Base-by-base conservation (phyloP, 2,797 vertebrate genomes). In the Poecilia wingei region DNA sequence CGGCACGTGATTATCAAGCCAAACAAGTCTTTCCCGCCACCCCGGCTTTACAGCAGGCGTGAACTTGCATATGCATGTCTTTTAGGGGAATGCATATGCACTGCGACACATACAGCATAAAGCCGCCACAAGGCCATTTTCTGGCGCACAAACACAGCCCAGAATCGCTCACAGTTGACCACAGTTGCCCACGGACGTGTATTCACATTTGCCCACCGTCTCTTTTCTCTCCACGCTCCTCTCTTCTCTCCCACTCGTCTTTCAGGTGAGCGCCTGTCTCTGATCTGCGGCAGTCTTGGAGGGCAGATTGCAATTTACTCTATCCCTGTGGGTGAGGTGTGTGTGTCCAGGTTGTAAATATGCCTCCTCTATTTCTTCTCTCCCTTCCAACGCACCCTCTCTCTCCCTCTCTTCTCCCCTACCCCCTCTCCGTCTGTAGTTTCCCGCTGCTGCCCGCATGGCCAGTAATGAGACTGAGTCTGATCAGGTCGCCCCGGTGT, bases 301-400 rank as follows among this genome's bases (percentile, higher is more conserved):
- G 93, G 93, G 92, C 92, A 94, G 93, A 95, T 94, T 97, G 97
- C 97, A 97, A 98, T 98, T 97, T 98, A 97, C 97, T 97, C 88
- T 96, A 96, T 92, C 90, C 90, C 97, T 95, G 88, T 92, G 88
- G 89, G 96, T 97, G 97, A 97, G 96, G 85, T 87, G 87, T 92
- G 90, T 94, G 96, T 97, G 97, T 97, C 96, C 96, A 97, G 97
- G 96, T 96, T 97, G 97, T 98, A 98, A 98, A 98, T 98, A 98
- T 97, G 96, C 87, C 89, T 92, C 87, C 90, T 88, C 90, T 86
- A 84, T 91, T 85, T 97, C 75, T 83, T 78, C 80, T 78, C 86
- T 86, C 85, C 76, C 76, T 87, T 82, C 74, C 4, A 81, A 83
- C 59, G 76, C 84, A 74, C 76, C 83, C 69, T n/a, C 84, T 76